A percentile compares a stretch with the other conserved stretches of the same genome.
These are phyloP conservation scores for Phrynocephalus forsythii DNA, from an alignment of 2,797 vertebrate species.

Conservation along the genomic window DNA sequence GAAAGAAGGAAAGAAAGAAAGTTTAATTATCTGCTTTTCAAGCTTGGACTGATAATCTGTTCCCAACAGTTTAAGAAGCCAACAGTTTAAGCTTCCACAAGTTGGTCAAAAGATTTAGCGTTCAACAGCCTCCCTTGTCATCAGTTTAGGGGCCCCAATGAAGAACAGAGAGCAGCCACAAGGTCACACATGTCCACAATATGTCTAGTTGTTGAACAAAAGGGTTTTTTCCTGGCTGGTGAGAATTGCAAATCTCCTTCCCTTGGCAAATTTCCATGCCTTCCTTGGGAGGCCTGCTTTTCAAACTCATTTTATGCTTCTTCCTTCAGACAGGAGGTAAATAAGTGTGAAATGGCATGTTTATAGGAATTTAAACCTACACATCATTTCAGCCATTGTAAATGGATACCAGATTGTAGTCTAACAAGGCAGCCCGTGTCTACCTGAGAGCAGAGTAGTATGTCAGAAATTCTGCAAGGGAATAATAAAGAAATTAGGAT, in stretches of 20 bases:
- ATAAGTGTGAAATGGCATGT: background rate
- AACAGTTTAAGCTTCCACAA: background rate
- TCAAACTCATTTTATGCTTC: background rate
- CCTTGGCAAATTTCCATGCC: background rate
- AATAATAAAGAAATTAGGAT: constrained; percentile 3
- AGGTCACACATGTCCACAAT: background rate
- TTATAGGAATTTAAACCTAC: background rate
- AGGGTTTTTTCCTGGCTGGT: background rate
- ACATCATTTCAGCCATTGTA: background rate
- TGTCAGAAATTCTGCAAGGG: background rate
- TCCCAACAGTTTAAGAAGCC: background rate
- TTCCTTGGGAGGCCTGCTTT: background rate
- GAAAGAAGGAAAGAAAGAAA: background rate
- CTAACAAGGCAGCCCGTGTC: background rate
- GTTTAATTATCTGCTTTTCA: constrained; percentile 16
- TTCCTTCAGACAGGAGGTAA: background rate
- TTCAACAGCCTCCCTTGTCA: background rate
- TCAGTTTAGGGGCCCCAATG: background rate
- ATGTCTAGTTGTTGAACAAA: background rate
- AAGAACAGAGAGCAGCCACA: background rate
- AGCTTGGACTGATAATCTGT: background rate
- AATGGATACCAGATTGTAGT: background rate
- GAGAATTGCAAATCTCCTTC: background rate
- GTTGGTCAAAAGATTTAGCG: background rate
- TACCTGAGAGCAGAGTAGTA: background rate